Base-by-base conservation (phyloP, 2,888 invertebrate genomes). In the Cantharis nigra region DNA sequence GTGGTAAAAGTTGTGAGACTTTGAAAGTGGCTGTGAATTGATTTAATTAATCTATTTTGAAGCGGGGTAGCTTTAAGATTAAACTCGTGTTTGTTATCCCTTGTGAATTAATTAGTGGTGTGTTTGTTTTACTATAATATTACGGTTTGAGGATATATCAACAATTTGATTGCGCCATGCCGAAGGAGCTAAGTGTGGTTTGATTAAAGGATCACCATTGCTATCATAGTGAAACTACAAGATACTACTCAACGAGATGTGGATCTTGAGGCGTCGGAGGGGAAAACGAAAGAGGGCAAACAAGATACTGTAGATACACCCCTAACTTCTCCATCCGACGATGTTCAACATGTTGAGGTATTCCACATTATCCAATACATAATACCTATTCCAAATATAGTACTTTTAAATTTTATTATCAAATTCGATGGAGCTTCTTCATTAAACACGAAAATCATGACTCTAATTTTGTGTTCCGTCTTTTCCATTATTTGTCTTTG, bases 151-250 rank as follows among this genome's bases (percentile, higher is more conserved):
- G n/a, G 65, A 67, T 67, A 67, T 23, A 67, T 67, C 65, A 23
- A 23, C 65, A 67, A 23, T 67, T 67, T 67, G 70, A 49, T 70
- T 70, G 70, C 49, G 20, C 30, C 71, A 71, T 63, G 71, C 72
- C 26, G 14, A 20, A 33, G 20, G 64, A 71, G 62, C 69, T 63
- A 71, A 63, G 74, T 74, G 73, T 65, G 30, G 65, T 70, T 77
- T 63, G 72, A 78, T 69, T 69, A 71, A 75, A 63, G 65, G 65
- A 70, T 78, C 82, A 84, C 83, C 87, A 91, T 89, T 86, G 92
- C 91, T 89, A 91, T 91, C 92, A 92, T 92, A 90, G 92, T 92
- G 92, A 90, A 92, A 89, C 90, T 92, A 88, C 92, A 92, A 89
- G 92, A 92, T 89, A 85, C 82, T 79, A 89, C 90, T 85, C 90